Evolutionary conservation across 2,888 invertebrate genomes (phyloP), one percentile per base, ranked within the genome.

Genomic region (Ophion obscuratus): DNA sequence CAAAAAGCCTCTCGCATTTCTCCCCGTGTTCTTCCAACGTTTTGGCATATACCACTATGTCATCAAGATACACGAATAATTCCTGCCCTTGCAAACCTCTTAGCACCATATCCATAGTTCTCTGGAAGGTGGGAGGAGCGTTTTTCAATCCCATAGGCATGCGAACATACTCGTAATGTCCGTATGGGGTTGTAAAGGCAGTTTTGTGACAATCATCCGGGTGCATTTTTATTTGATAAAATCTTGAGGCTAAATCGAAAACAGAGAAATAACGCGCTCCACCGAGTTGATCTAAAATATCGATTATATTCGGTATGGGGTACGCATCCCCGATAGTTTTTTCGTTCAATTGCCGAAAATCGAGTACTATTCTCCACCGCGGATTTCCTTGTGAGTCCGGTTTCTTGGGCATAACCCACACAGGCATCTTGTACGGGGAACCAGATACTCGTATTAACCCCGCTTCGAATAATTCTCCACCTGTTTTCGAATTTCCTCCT

Each of bases 111-210:
- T 94, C 91, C 93, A 94, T 94, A 44, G 92, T 83, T 10, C 93
- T 76, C 88, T 94, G 94, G 74, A 94, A 94, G 0, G 93, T 93
- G 0, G 93, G 91, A 0, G 94, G 94, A 1, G 94, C 93, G 82
- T 93, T 94, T 89, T 92, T 92, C 10, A 94, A 89, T 2, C 92
- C 94, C 86, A 94, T 93, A 0, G 92, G 92, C 91, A 94, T 91
- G 27, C 92, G 77, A 9, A 83, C 87, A 75, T 89, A 94, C 85
- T 94, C 91, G 67, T 89, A 93, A 81, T 93, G 93, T 40, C 92
- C 93, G 10, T 84, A 73, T 44, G 89, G 90, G 10, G 90, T 89
- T 3, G 90, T 89, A 83, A 94, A 94, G 3, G 93, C 93, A 9
- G 93, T 94, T 91, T 93, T 94, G 36, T 84, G 78, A 11, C 87